Evolutionary conservation across 23 tunicate genomes (phyloP), one percentile per base, ranked within the genome.

Genomic region (Clavelina lepadiformis): DNA sequence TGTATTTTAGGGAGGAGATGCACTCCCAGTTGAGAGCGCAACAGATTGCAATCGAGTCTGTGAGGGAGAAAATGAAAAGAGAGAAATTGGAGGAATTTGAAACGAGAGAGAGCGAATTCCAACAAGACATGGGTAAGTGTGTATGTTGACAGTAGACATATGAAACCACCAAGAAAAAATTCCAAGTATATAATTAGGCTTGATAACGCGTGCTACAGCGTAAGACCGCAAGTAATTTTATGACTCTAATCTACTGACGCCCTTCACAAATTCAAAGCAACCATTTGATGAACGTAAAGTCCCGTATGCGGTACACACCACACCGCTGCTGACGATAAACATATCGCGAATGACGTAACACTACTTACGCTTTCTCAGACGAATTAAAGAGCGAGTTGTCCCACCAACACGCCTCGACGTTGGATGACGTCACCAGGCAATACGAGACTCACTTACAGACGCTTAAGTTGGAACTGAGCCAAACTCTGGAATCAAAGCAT

Each of bases 1-100:
- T 5, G 15, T 38, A 4, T 54, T 31, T 20, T 64, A 89, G 97
- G 54, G 89, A 89, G 36, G 97, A 81, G 34, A 58, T 65, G 53
- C 97, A 89, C 27, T 77, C 83, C 19, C 89, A 74, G 46, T 62
- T 89, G 83, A 69, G 79, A 24, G 76, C 97, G 13, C 82, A 89
- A 1, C 83, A 85, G 37, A 55, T 81, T 25, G 61, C 83, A 18
- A 70, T 89, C 28, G 88, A 81, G 34, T 46, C 79, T 27, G 61
- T 89, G 28, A 81, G 71, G 38, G 76, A 72, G 24, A 70, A 81
- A 65, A 30, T 89, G 58, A 71, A 70, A 34, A 68, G 65, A 55
- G 97, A 81, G 34, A 71, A 74, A 38, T 28, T 33, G 47, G 79
- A 70, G 51, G 97, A 89, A 33, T 19, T 81, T 38, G 54, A 51